Evolutionary conservation across 2,888 invertebrate species (phyloP).

Genomic region (Pyrgus malvae): DNA sequence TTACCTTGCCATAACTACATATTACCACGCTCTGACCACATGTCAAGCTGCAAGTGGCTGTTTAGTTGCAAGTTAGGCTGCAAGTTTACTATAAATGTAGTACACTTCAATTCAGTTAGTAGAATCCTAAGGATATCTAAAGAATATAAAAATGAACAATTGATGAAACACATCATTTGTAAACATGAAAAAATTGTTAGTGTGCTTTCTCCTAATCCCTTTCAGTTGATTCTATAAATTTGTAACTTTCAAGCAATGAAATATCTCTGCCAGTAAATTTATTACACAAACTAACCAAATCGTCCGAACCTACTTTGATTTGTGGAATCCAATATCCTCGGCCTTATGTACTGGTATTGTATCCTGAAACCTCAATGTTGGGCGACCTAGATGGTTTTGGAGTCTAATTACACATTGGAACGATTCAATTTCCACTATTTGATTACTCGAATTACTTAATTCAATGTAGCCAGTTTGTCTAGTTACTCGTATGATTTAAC

Average conservation of each 20-base stretch:
- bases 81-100: too few relatives aligned
- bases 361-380: slow-evolving; percentile 25
- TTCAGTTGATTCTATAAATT: too few relatives aligned
- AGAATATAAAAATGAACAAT: too few relatives aligned
- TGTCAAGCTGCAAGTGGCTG: too few relatives aligned
- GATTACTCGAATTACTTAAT: slow-evolving; percentile 21
- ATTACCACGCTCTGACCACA: too few relatives aligned
- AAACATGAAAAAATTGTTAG: background rate
- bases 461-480: background rate
- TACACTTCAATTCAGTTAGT: too few relatives aligned
- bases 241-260: background rate
- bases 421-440: slow-evolving; percentile 20
- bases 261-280: background rate
- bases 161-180: too few relatives aligned
- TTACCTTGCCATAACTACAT: too few relatives aligned
- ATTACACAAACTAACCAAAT: slow-evolving; percentile 12
- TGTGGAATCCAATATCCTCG: slow-evolving; percentile 24
- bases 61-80: too few relatives aligned
- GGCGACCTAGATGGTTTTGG: slow-evolving; percentile 26
- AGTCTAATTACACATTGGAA: slow-evolving; percentile 21
- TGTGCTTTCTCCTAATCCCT: background rate
- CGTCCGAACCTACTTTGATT: slow-evolving; percentile 11
- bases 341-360: slow-evolving; percentile 15
- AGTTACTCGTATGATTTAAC: background rate
- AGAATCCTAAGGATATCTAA: too few relatives aligned